These are phyloP conservation scores for Calcarius lapponicus DNA, from an alignment of 2,797 vertebrate species.

Conservation along the genomic window DNA sequence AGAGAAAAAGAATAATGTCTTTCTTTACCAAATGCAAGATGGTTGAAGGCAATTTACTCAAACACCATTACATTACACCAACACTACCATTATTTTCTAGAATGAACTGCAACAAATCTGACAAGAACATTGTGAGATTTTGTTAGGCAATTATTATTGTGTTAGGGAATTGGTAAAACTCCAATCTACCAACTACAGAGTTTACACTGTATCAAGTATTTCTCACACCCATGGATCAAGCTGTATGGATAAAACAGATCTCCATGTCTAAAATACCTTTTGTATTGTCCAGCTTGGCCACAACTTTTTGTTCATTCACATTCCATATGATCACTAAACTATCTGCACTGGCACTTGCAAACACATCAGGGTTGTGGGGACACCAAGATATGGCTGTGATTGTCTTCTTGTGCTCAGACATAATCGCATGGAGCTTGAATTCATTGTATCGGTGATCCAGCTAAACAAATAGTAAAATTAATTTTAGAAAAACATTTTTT, in stretches of 20 bases:
- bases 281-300: conserved; percentile 88
- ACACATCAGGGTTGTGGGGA: conserved; percentile 89
- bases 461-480: conserved; percentile 71
- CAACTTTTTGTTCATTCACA: conserved; percentile 89
- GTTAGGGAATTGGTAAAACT: not conserved
- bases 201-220: not conserved
- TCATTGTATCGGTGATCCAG: conserved; percentile 94
- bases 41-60: not conserved
- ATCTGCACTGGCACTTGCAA: conserved; percentile 91
- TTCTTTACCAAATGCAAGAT: not conserved
- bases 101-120: not conserved
- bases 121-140: not conserved
- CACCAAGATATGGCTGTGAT: conserved; percentile 98
- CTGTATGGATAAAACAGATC: not conserved
- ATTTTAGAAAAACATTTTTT: conserved; percentile 2
- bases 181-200: not conserved
- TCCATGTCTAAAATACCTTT: conserved; percentile 79
- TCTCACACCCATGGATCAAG: not conserved
- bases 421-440: conserved; percentile 93
- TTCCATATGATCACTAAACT: conserved; percentile 96
- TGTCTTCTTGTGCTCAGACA: conserved; percentile 99
- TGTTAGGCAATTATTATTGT: not conserved
- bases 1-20: not conserved
- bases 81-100: not conserved
- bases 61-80: not conserved